Evolutionary conservation across 2,113 vertebrate species (phyloP).

Genomic region (Cyprichromis sp.): DNA sequence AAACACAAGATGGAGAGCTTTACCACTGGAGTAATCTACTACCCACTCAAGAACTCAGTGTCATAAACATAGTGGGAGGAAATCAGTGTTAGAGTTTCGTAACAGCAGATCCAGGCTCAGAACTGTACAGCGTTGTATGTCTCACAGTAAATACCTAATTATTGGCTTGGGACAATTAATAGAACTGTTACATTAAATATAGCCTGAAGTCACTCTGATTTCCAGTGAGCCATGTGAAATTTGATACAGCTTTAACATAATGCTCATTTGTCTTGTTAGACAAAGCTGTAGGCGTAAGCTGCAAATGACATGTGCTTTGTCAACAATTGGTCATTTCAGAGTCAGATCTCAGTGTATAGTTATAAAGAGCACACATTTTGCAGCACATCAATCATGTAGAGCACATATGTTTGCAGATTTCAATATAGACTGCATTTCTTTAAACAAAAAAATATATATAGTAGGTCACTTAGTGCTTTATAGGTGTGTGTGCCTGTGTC

Average conservation of each 20-base stretch:
- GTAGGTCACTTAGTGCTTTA: not conserved
- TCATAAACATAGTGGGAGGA: not conserved
- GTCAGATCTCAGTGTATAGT: conserved; percentile 6
- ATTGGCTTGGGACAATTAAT: not conserved
- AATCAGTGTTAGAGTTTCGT: not conserved
- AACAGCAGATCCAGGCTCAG: not conserved
- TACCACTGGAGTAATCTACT: not conserved
- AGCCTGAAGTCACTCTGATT: not conserved
- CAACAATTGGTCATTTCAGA: conserved; percentile 1
- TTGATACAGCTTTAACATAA: not conserved
- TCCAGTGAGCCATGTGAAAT: not conserved
- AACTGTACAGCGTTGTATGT: not conserved
- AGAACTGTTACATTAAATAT: not conserved
- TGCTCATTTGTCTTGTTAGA: not conserved
- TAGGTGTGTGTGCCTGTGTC: not conserved
- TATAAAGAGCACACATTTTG: not conserved
- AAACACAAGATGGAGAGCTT: not conserved
- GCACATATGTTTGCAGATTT: not conserved
- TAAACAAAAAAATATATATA: not conserved
- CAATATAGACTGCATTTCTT: not conserved
- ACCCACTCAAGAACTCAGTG: not conserved
- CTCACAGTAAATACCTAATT: not conserved
- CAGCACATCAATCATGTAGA: not conserved
- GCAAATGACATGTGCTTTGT: not conserved
- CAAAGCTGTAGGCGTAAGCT: not conserved